Percentiles rank a stretch among this genome's conserved stretches.
Conservation (phyloP, 2,888 invertebrate species). For the Cordilura impudica region DNA sequence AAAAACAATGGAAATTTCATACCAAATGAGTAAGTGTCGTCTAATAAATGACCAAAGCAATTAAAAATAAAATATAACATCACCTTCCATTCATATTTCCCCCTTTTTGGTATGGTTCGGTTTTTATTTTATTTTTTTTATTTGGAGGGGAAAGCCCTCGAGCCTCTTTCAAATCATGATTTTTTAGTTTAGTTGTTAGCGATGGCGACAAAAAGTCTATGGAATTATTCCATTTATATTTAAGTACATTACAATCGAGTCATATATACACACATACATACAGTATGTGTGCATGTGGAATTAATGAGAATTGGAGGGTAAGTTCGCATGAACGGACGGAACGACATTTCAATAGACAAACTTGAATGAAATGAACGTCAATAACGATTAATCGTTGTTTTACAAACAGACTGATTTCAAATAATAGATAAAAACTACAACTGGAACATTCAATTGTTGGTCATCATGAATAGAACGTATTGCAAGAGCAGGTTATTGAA, state of each 20-base stretch:
- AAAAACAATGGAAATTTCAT: slow-evolving; percentile 9
- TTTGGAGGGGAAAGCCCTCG: not conserved
- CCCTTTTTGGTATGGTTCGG: not conserved
- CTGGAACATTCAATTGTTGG: not conserved
- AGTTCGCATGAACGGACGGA: slow-evolving; percentile 21
- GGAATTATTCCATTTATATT: slow-evolving; percentile 53
- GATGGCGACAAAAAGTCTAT: slow-evolving; percentile 59
- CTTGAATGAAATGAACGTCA: slow-evolving; percentile 47
- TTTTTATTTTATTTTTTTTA: not conserved
- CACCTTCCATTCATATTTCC: slow-evolving; percentile 36
- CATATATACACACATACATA: slow-evolving; percentile 19
- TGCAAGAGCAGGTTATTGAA: no score
- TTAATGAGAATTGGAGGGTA: slow-evolving; percentile 46
- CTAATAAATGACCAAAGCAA: slow-evolving; percentile 51
- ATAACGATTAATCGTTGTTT: slow-evolving; percentile 55
- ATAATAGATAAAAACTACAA: slow-evolving; percentile 52
- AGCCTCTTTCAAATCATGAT: slow-evolving; percentile 19
- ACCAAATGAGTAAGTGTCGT: slow-evolving; percentile 7
- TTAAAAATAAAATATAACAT: slow-evolving; percentile 60
- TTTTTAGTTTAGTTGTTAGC: slow-evolving; percentile 10
- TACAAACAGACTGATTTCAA: slow-evolving; percentile 56
- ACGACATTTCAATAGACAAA: slow-evolving; percentile 7
- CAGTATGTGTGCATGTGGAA: slow-evolving; percentile 13
- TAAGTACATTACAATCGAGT: slow-evolving; percentile 35
- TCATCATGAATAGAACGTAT: no score